phyloP scores from a whole-genome alignment of 2,888 invertebrate genomes.

The Leptinotarsa peninsularis region DNA sequence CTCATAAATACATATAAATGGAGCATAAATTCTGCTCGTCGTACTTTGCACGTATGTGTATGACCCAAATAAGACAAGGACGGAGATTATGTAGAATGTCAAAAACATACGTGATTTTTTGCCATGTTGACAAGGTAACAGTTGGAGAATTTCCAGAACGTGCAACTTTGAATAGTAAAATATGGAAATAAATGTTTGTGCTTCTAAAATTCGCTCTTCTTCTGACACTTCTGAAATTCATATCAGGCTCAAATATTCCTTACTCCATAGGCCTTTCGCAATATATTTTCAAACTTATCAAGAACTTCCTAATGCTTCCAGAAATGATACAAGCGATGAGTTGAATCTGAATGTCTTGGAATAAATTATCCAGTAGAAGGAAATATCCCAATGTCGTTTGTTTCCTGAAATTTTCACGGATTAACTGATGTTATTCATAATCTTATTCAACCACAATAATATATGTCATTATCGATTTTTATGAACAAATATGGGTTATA shows the following conservation, averaged over 20 bases:
- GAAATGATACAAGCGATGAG: neutral
- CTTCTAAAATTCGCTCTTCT: neutral
- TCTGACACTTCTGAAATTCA: neutral
- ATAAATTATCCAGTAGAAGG: neutral
- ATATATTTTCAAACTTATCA: neutral
- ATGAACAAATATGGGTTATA: too few species aligned
- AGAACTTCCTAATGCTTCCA: neutral
- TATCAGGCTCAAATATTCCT: neutral
- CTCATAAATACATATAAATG: slow-evolving; percentile 59
- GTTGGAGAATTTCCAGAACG: slow-evolving; percentile 14
- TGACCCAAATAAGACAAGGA: slow-evolving; percentile 33
- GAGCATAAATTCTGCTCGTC: slow-evolving; percentile 51
- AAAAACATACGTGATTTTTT: slow-evolving; percentile 20
- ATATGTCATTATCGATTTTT: too few species aligned
- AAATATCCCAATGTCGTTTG: neutral
- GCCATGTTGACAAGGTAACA: slow-evolving; percentile 17
- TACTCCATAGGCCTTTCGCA: neutral
- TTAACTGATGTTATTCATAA: too few species aligned
- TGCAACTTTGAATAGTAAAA: slow-evolving; percentile 15
- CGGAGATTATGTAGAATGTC: neutral
- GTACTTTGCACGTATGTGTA: slow-evolving; percentile 47
- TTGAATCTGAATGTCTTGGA: neutral
- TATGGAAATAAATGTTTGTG: slow-evolving; percentile 1
- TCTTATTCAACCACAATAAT: too few species aligned
- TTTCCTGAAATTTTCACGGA: neutral